Conservation (phyloP, 1,140 invertebrate genomes). For the Camponotus vicinus region DNA sequence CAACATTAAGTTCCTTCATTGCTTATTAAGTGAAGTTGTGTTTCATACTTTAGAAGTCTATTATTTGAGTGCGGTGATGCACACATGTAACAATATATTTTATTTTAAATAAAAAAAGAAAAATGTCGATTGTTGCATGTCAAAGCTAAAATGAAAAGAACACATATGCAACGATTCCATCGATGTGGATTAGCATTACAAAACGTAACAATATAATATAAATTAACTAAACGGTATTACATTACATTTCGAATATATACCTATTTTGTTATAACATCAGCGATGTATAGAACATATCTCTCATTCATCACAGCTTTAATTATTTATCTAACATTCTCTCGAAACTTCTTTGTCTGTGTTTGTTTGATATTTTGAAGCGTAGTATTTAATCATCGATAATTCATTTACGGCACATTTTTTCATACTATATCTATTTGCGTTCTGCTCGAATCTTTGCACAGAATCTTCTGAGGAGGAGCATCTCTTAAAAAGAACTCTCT, state of each 20-base stretch:
- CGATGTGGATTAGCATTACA: not conserved
- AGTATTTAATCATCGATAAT: not conserved
- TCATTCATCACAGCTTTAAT: constrained; percentile 53
- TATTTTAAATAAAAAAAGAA: constrained; percentile 56
- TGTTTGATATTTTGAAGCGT: not conserved
- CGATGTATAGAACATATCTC: constrained; percentile 9
- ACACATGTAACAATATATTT: constrained; percentile 34
- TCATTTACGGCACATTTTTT: constrained; percentile 14
- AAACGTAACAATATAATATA: constrained; percentile 42
- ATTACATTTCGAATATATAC: constrained; percentile 30
- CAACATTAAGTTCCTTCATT: constrained; percentile 87
- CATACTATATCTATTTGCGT: not conserved
- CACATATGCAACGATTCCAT: not conserved
- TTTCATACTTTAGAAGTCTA: not conserved
- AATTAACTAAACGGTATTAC: constrained; percentile 13
- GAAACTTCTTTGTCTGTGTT: not conserved
- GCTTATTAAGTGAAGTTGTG: not conserved
- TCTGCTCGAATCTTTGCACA: not conserved
- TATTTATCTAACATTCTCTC: constrained; percentile 23
- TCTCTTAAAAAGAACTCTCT: not conserved
- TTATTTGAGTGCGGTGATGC: not conserved
- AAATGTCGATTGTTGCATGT: not conserved
- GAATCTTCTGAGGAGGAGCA: not conserved
- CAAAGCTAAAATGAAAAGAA: not conserved
- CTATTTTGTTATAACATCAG: constrained; percentile 41